A percentile compares a stretch with the other conserved stretches of the same genome.
These are phyloP conservation scores for Liolophura sinensis DNA, from an alignment of 1,140 invertebrate genomes.

Conservation along the genomic window DNA sequence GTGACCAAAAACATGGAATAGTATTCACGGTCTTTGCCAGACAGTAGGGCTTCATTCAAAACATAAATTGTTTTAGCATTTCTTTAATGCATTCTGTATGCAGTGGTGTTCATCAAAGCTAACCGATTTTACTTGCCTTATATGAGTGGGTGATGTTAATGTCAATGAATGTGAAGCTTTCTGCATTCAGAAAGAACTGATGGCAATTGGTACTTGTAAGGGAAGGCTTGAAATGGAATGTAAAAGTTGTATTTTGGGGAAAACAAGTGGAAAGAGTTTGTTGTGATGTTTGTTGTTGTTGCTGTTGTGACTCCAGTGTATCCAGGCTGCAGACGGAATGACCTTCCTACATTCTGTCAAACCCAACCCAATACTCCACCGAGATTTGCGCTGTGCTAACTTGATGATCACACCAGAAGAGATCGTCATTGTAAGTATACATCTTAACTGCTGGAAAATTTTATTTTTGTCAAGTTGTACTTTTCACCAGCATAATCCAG, in stretches of 20 bases:
- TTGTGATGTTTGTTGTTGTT: neutral
- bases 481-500: no score
- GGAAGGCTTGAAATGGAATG: neutral
- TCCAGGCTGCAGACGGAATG: slow-evolving; percentile 72
- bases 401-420: slow-evolving; percentile 79
- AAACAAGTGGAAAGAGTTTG: neutral
- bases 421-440: slow-evolving; percentile 38
- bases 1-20: no score
- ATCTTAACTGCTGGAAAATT: neutral
- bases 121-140: neutral
- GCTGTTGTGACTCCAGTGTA: slow-evolving; percentile 40
- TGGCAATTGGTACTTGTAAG: neutral
- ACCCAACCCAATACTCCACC: slow-evolving; percentile 91
- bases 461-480: neutral
- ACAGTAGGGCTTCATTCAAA: no score
- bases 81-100: no score
- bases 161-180: neutral
- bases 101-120: no score
- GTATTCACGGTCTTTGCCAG: no score
- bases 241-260: neutral
- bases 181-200: neutral
- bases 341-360: slow-evolving; percentile 94
- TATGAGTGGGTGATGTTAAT: neutral
- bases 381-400: slow-evolving; percentile 88
- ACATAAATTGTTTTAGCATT: no score